Base-by-base conservation (phyloP, 2,797 vertebrate genomes). In the Cossypha heuglini region DNA sequence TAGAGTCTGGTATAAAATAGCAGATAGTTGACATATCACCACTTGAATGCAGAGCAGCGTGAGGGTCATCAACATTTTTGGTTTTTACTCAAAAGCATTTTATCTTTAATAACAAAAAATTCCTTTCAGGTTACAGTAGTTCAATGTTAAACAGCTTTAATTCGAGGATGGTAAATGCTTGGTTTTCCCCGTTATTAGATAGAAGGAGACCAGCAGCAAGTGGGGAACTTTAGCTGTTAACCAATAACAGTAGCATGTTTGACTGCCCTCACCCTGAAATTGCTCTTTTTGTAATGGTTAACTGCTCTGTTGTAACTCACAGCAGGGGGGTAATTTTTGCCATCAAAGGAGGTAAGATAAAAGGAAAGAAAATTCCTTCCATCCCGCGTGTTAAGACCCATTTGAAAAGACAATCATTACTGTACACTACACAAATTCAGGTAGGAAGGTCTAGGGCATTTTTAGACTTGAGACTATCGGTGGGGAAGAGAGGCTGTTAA, bases 251-350 rank as follows among this genome's bases (percentile, higher is more conserved):
- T 69, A 91, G 80, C 79, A 80, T 91, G 82, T 97, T 94, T 97
- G 95, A 96, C 91, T 96, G 86, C 88, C 91, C 81, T 97, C 93
- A 90, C 88, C 63, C 94, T 75, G 78, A 93, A 97, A 97, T 76
- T 92, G 88, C 73, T 94, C 51, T 83, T 87, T 95, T 74, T 97
- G 97, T 98, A 98, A 98, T 98, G 97, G 94, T 98, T 98, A 98
- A 98, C 98, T 94, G 95, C 88, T 75, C 33, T 58, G 91, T 73
- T 45, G 77, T 73, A 94, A 90, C 81, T 98, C 97, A 31, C 94
- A 95, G 96, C 96, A 96, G 97, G 97, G 75, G 95, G 91, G 46
- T 72, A 55, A 62, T 88, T 97, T 97, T 92, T 92, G 42, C 82
- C 89, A 88, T 94, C 84, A 87, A 82, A 81, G 80, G 48, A 97